Evolutionary conservation across 1,140 invertebrate species (phyloP).

Genomic region (Drosophila prosaltans): DNA sequence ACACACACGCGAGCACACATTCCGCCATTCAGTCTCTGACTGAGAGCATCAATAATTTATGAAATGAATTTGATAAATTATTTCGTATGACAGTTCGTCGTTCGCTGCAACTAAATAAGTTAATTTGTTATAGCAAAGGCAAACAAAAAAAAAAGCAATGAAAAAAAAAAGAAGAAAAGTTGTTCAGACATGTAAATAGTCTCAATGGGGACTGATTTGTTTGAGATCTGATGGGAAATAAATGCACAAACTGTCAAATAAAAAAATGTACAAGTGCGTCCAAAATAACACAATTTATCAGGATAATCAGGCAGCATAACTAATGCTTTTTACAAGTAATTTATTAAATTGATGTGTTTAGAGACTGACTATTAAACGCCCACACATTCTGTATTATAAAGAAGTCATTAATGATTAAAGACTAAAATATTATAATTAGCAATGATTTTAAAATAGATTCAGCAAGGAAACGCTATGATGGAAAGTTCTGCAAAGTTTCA

Average conservation of each 20-base stretch:
- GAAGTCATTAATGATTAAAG: no score
- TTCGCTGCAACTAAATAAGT: slow-evolving; percentile 52
- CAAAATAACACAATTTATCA: slow-evolving; percentile 1
- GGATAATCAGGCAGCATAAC: not conserved
- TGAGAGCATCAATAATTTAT: slow-evolving; percentile 60
- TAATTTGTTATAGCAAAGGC: slow-evolving; percentile 53
- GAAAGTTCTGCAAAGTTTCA: no score
- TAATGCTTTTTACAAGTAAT: no score
- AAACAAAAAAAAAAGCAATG: not conserved
- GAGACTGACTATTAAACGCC: no score
- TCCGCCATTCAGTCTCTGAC: slow-evolving; percentile 5
- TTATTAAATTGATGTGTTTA: no score
- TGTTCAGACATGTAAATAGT: slow-evolving; percentile 55
- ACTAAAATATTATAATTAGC: no score
- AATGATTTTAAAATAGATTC: no score
- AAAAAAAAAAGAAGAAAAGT: not conserved
- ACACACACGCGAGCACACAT: slow-evolving; percentile 10
- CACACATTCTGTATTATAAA: no score
- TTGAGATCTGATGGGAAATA: slow-evolving; percentile 37
- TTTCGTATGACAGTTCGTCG: slow-evolving; percentile 55
- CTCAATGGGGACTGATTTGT: slow-evolving; percentile 41
- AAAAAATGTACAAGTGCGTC: slow-evolving; percentile 31
- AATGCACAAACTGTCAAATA: slow-evolving; percentile 46
- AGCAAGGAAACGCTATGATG: no score
- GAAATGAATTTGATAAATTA: slow-evolving; percentile 69